A percentile compares a stretch with the other conserved stretches of the same genome.
Evolutionary conservation across 2,888 invertebrate genomes (phyloP).

Genomic region (Merodon equestris): DNA sequence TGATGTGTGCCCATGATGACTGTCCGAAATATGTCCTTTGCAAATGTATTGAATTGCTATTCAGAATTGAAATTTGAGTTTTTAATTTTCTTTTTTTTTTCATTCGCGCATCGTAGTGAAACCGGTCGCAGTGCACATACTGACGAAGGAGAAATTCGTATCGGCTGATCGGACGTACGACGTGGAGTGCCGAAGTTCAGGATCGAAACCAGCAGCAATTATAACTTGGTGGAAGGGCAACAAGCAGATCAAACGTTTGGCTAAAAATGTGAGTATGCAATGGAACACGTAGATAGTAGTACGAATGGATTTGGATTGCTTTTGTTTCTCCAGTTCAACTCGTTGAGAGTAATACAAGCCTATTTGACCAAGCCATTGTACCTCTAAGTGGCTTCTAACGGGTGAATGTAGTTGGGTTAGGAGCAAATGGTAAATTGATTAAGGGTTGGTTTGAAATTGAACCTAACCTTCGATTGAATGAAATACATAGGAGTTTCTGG

Average conservation of each 20-base stretch:
- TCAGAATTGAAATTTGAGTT: neutral
- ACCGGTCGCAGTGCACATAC: conserved; percentile 89
- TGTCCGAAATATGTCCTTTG: conserved; percentile 1
- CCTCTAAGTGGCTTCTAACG: too few species aligned
- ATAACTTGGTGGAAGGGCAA: conserved; percentile 95
- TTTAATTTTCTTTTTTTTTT: conserved; percentile 70
- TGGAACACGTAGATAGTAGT: too few species aligned
- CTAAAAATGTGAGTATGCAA: conserved; percentile 86
- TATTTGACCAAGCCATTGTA: too few species aligned
- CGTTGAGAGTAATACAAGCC: too few species aligned
- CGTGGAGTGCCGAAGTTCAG: conserved; percentile 91
- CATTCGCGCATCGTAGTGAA: conserved; percentile 84
- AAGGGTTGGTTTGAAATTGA: too few species aligned
- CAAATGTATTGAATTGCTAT: neutral
- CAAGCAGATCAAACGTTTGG: conserved; percentile 87
- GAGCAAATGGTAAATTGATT: too few species aligned
- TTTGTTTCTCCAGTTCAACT: too few species aligned
- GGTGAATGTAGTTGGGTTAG: too few species aligned
- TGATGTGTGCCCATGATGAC: conserved; percentile 8
- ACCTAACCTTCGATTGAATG: too few species aligned
- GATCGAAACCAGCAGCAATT: conserved; percentile 90
- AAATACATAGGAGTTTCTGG: too few species aligned
- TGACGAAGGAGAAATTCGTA: conserved; percentile 90
- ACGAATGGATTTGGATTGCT: too few species aligned
- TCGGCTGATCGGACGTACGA: conserved; percentile 92